Base-by-base conservation (phyloP, 2,888 invertebrate genomes). In the Diloba caeruleocephala region DNA sequence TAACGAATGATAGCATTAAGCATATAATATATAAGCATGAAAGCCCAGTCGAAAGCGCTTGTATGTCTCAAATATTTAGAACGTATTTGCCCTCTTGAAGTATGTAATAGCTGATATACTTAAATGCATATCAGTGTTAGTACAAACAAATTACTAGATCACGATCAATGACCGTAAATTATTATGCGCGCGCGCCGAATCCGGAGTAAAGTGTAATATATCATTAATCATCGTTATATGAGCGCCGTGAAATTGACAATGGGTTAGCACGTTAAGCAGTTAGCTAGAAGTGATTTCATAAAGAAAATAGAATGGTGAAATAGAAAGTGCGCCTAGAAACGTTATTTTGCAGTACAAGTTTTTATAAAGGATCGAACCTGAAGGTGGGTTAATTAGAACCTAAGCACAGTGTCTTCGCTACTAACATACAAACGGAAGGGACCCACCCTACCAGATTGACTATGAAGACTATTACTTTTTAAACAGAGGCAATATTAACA, bases 91-190 rank as follows among this genome's bases (percentile, higher is more conserved):
- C 45, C 36, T 52, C 32, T 36, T 61, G 46, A 17, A 49, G 29
- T 61, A 60, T 44, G 60, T 69, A 81, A 78, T 69, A 70, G 66
- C 61, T 70, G 63, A 65, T 64, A 53, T 46, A 51, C 58, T 62
- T 74, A 68, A 66, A 71, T 62, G 61, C 72, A 72, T 74, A 74
- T 70, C 61, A 71, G 52, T 58, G 64, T 49, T 65, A 21, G 3
- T 21, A 63, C 66, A 38, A 65, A 72, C 76, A 80, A 86, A 88
- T 82, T 70, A 75, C 69, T 59, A 13, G 57, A 74, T 81, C 88
- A 87, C 86, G 88, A 85, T 65, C 54, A 58, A 23, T 32, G 54
- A 43, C 54, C 44, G 61, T 73, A 76, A 79, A 78, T 77, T 60
- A 59, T 51, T 52, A 56, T 49, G 71, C 66, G 65, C 68, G 62